Base-by-base conservation (phyloP, 2,888 invertebrate genomes). In the Fragum sueziense region DNA sequence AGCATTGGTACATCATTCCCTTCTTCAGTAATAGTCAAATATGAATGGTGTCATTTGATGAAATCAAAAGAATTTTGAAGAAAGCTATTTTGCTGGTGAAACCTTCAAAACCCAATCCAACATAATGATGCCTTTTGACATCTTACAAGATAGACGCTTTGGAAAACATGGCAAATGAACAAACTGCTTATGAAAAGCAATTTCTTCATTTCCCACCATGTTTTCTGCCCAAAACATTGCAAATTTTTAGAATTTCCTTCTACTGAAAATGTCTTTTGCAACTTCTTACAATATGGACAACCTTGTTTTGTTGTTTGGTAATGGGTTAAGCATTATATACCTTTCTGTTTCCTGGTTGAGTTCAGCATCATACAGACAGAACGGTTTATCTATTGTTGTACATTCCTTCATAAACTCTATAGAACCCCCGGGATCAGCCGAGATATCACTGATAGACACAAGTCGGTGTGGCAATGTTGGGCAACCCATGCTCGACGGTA, bases 361-460 rank as follows among this genome's bases (percentile, higher is more conserved):
- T 93, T 99, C 98, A 7, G 99, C 99, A 92, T 99, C 99, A 92
- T 99, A 99, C n/a, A 99, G 95, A 92, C 98, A 98, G 94, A 99
- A 99, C 0, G 99, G 99, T 2, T 97, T 98, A 92, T 99, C 99
- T 79, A 99, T 99, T 0, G 99, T 99, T 0, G 99, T 99, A 92
- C 99, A 99, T 92, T 99, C 99, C 90, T 98, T 98, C 99, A 99
- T 99, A 92, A 99, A 99, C 93, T 99, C 99, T 76, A 99, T 98
- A 52, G 98, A 98, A 74, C 98, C 98, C 0, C 99, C 99, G 0
- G 99, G 99, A 94, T 99, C 99, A 0, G 99, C 99, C 0, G 98
- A 98, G 90, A 99, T 99, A 93, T 99, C 99, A 93, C 99, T 99
- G 90, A 99, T 98, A 3, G 95, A 95, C 82, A 99, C 94, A 95